Base-by-base conservation (phyloP, 1,140 invertebrate species). In the Bombus picipes region DNA sequence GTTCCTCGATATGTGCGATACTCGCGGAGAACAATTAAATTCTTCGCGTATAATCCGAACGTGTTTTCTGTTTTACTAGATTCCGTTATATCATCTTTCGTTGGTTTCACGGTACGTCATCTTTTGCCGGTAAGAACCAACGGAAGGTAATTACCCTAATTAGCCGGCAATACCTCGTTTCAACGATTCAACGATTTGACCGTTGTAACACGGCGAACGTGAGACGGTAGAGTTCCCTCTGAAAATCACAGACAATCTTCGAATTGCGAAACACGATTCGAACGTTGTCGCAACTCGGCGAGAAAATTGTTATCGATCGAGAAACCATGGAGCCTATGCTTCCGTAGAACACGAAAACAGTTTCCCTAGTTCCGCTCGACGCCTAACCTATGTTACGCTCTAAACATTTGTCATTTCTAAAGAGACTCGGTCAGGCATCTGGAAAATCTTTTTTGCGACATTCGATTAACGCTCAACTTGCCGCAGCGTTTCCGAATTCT, bases 221-320 rank as follows among this genome's bases (percentile, higher is more conserved):
- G 81, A 41, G 53, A 75, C 80, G 37, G 57, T 28, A 25, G 5
- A 22, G 79, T 32, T 81, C 41, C 37, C n/a, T 81, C 32, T 47
- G 43, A 81, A 71, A 57, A 34, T 57, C 34, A 47, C 79, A 39
- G 47, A 72, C 47, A 18, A 74, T 65, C 57, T 75, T 65, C 39
- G 8, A 47, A 5, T 82, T 82, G 41, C 72, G 81, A 82, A 34
- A 82, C 32, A 22, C 70, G 9, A n/a, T 34, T 81, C 34, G 28
- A 81, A n/a, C 39, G 80, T 81, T 81, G 70, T 62, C 70, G 80
- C 47, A 81, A 81, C 59, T 62, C 70, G 53, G 34, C 68, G 70
- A 73, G 74, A 47, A 57, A 41, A 83, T 72, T 47, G 18, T 53
- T 53, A 57, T 53, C 74, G 81, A 68, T 76, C 47, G 47, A 57